A percentile compares a stretch with the other conserved stretches of the same genome.
phyloP scores from a whole-genome alignment of 1,140 invertebrate species.

The Pseudoatta argentina region DNA sequence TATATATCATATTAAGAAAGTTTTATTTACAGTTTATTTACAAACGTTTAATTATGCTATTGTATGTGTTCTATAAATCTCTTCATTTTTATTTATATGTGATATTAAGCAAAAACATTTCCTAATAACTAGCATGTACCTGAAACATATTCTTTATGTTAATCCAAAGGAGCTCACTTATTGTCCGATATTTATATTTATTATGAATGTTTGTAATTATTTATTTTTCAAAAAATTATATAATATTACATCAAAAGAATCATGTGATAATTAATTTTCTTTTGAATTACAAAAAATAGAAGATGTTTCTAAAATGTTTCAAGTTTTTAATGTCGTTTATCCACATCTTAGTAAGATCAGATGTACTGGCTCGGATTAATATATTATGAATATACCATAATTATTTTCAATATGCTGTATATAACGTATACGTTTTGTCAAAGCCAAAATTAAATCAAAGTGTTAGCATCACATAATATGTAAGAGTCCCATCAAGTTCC shows the following conservation, averaged over 20 bases:
- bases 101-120: constrained; percentile 43
- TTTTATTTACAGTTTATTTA: not conserved
- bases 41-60: not conserved
- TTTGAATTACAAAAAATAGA: not conserved
- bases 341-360: not conserved
- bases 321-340: not conserved
- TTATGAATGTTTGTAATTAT: not conserved
- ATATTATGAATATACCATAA: constrained; percentile 32
- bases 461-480: constrained; percentile 26
- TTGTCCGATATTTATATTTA: not conserved
- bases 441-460: constrained; percentile 45
- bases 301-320: not conserved
- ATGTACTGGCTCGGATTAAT: constrained; percentile 1
- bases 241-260: not conserved
- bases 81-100: constrained; percentile 30
- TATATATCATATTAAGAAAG: constrained; percentile 6
- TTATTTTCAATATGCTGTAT: constrained; percentile 27
- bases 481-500: constrained; percentile 3
- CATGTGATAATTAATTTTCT: not conserved
- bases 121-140: constrained; percentile 53
- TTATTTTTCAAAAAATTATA: constrained; percentile 10
- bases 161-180: constrained; percentile 9
- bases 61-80: constrained; percentile 21
- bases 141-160: constrained; percentile 53
- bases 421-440: not conserved